Base-by-base conservation (phyloP, 2,797 vertebrate genomes). In the Diceros bicornis region DNA sequence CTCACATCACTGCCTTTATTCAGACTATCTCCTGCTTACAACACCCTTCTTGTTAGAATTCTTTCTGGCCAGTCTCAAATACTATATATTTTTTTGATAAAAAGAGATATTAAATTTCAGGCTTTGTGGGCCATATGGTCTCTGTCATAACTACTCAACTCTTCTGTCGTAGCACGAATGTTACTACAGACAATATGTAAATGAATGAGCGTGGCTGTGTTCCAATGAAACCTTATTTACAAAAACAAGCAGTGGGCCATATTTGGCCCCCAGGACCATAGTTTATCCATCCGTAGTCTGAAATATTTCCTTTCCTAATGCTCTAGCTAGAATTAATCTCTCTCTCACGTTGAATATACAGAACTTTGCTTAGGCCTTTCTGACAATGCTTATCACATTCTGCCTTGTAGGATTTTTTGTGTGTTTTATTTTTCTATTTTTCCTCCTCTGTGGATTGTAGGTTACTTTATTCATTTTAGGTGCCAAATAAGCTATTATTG, bases 41-140 rank as follows among this genome's bases (percentile, higher is more conserved):
- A 78, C 59, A 21, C 1, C 10, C 7, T 69, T 64, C 74, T 89
- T 87, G 21, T 83, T 92, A 87, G 29, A 94, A 94, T 96, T 69
- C 23, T 83, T 89, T 62, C 21, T 82, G 25, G 25, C 2, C 17
- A 68, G 18, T 83, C 68, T 89, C 17, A 89, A 78, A 50, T 61
- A 29, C 7, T 6, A 57, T 27, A 41, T 2, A 23, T 75, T 57
- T 85, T 14, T 59, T 64, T 37, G 0, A 6, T 44, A 55, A 96
- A 72, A 72, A 1, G 59, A 92, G 23, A 68, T 4, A 62, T 62
- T 62, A 79, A 68, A 84, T 90, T 44, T 57, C 77, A 25, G 37
- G 9, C 25, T 91, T 87, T 69, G n/a, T 78, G 32, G 13, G 13
- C 17, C 17, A 83, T 32, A 89, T 7, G 50, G 9, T 77, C 32